Base-by-base conservation (phyloP, 64 coral and sea anemone genomes). In the Exaiptasia diaphana region DNA sequence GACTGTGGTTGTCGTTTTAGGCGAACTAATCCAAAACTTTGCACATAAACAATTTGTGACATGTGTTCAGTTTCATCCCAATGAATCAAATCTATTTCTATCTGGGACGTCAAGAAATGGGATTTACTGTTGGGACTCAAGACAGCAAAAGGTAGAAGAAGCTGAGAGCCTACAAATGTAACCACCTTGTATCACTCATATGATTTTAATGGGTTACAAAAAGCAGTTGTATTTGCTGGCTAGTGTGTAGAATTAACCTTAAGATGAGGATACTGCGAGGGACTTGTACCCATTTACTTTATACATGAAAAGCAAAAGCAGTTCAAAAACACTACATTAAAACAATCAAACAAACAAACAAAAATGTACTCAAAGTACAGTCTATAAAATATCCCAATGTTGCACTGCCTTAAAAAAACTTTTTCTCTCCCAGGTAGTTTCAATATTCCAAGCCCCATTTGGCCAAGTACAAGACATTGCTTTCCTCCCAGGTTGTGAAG, bases 391-490 rank as follows among this genome's bases (percentile, higher is more conserved):
- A n/a, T n/a, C n/a, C n/a, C n/a, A n/a, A n/a, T n/a, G n/a, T n/a
- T n/a, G n/a, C n/a, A n/a, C n/a, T n/a, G n/a, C n/a, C n/a, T n/a
- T n/a, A n/a, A n/a, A 62, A 29, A 62, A 8, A 62, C 25, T 62
- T 62, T 62, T 14, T 62, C 26, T 31, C 8, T n/a, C 27, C 53
- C 74, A 96, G 93, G 32, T 90, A 14, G 24, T 90, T 75, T 81
- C 87, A 62, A 85, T 70, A 46, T 99, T 92, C 46, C 81, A 88
- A 74, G 79, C 85, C 21, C 69, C 70, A 20, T 99, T 99, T 89
- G 95, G 95, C n/a, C 85, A 99, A 85, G 90, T 99, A 38, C 95
- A 99, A 34, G 95, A 91, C 48, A 37, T 99, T 1, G 74, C 75
- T 1, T 99, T 99, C 62, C 82, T 92, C 33, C 89, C 89, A 24